Evolutionary conservation across 1,140 invertebrate genomes (phyloP), one percentile per base, ranked within the genome.

Genomic region (Drosophila kohkoa): DNA sequence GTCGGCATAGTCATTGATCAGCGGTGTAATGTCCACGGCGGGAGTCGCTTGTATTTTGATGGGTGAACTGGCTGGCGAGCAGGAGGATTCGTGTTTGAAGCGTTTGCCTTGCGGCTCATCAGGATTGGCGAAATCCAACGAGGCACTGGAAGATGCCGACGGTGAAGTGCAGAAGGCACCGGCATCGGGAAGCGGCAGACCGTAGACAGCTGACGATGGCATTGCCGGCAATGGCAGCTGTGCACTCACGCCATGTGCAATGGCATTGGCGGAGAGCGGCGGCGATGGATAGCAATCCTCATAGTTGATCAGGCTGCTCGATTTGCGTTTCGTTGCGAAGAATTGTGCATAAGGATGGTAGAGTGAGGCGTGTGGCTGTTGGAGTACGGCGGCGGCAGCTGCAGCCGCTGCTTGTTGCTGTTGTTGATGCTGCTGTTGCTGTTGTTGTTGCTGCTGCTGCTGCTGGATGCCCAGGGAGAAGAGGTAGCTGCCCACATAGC

Each of bases 401-500:
- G 72, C 76, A 0, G 79, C 83, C 16, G 75, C 76, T 3, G 63
- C 71, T 2, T 77, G 80, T 4, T 83, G 69, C 3, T 78, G 70
- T 1, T 74, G 68, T 1, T 71, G 94, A 52, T 63, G 69, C 49
- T 16, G 80, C 51, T 52, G 74, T 28, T 48, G 72, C 6, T 35
- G 79, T 7, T 52, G 67, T 6, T 75, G 75, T 15, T 76, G 93
- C 5, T 94, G 92, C 35, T 95, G 94, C 63, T 94, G 94, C 45
- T 94, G 94, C 54, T 95, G 94, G 20, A 95, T 91, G 58, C 94
- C 94, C 64, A 95, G 89, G 10, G 93, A 94, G 52, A 95, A 94
- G 28, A 95, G 91, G 76, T 95, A 95, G 73, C 94, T 95, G 75
- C 94, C 93, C 69, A 95, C 93, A 75, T 94, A 94, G 63, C 92